These are phyloP conservation scores for Oryzias sinensis DNA, from an alignment of 2,797 vertebrate species.

Conservation along the genomic window DNA sequence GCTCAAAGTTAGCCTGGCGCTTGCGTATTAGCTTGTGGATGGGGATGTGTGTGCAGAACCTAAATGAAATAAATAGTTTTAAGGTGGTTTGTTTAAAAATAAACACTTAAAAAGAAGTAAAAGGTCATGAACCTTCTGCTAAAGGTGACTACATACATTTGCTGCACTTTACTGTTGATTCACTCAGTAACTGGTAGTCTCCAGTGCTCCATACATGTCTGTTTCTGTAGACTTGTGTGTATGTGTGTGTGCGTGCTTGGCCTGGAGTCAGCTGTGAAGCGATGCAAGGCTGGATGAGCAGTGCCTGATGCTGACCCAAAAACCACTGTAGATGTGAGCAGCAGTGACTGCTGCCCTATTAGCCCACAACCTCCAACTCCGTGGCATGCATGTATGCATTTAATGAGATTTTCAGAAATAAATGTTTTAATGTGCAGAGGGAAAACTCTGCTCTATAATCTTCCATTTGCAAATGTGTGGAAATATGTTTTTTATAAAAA, in stretches of 20 bases:
- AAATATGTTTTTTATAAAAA: background rate
- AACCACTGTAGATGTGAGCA: constrained; percentile 55
- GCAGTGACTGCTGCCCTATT: constrained; percentile 62
- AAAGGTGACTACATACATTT: no score
- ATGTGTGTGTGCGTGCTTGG: constrained; percentile 25
- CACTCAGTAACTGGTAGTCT: background rate
- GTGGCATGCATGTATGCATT: background rate
- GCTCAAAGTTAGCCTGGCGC: no score
- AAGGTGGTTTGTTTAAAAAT: no score
- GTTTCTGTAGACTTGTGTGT: constrained; percentile 1
- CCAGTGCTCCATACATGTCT: constrained; percentile 2
- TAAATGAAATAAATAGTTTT: no score
- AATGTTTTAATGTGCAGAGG: background rate
- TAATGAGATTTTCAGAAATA: background rate
- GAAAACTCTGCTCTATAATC: background rate
- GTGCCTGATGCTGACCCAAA: constrained; percentile 69
- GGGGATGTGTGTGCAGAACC: no score
- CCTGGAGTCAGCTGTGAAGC: constrained; percentile 59
- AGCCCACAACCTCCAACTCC: constrained; percentile 46
- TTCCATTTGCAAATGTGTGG: background rate
- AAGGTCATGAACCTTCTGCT: no score
- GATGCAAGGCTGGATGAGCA: constrained; percentile 47
- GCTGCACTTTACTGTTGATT: no score
- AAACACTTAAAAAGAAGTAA: no score
- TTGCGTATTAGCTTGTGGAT: no score